A percentile compares a stretch with the other conserved stretches of the same genome.
Evolutionary conservation across 2,888 invertebrate genomes (phyloP).

Genomic region (Acholoe squamosa): DNA sequence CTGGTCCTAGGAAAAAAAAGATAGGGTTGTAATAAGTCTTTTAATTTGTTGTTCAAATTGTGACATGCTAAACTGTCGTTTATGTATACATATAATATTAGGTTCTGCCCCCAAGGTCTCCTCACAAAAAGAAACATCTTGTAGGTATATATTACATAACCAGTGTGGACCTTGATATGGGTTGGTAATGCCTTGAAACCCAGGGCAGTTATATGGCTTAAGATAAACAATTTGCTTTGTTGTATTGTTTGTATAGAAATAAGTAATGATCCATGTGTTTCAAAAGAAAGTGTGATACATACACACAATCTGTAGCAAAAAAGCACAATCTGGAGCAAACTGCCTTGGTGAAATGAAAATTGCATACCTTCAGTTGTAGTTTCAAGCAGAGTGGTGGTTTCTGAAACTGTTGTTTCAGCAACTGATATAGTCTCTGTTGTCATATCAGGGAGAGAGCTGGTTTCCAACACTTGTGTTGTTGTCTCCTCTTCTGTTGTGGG

Average conservation of each 20-base stretch:
- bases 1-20: too few relatives aligned
- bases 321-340: neutral
- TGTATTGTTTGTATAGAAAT: neutral
- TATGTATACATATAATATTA: too few relatives aligned
- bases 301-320: neutral
- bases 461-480: neutral
- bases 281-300: neutral
- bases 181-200: too few relatives aligned
- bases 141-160: too few relatives aligned
- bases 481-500: neutral
- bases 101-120: too few relatives aligned
- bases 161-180: too few relatives aligned
- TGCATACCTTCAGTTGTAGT: neutral
- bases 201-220: neutral
- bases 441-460: neutral
- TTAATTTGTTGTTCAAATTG: too few relatives aligned
- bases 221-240: neutral
- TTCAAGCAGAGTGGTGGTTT: neutral
- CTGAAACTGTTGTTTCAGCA: neutral
- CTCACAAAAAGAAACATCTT: too few relatives aligned
- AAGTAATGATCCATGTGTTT: neutral
- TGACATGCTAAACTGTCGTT: too few relatives aligned
- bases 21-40: too few relatives aligned
- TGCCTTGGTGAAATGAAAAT: too few relatives aligned
- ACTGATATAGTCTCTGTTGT: neutral